These are phyloP conservation scores for Chascanopsetta lugubris DNA, from an alignment of 2,113 vertebrate genomes.

Conservation along the genomic window DNA sequence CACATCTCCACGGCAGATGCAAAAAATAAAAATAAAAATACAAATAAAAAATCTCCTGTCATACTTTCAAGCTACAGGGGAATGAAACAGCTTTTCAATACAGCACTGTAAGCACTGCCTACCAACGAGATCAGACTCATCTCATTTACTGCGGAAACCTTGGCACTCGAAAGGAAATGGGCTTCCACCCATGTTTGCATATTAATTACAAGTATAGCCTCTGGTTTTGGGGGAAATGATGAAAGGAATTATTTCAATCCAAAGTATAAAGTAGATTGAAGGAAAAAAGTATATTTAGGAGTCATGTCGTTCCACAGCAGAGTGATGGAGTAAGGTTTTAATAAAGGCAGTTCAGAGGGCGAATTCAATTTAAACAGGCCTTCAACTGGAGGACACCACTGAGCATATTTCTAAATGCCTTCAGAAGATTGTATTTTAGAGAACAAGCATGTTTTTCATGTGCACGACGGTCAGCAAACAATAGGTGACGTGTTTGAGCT, in stretches of 20 bases:
- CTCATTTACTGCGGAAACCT: conserved; percentile 5
- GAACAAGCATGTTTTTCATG: conserved; percentile 21
- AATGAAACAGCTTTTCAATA: conserved; percentile 26
- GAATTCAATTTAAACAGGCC: conserved; percentile 63
- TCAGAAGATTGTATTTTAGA: conserved; percentile 39
- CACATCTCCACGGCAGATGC: conserved; percentile 16
- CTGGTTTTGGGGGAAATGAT: conserved; percentile 12
- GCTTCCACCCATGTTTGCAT: conserved; percentile 17
- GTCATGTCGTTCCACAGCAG: conserved; percentile 12
- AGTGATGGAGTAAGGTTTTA: conserved; percentile 41
- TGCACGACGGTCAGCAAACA: conserved; percentile 16
- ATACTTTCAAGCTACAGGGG: conserved; percentile 38
- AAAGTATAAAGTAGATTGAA: conserved; percentile 29
- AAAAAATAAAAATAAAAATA: too few species aligned
- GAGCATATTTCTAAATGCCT: conserved; percentile 38
- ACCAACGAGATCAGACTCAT: conserved; percentile 21
- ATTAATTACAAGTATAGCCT: conserved; percentile 26
- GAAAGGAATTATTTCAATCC: conserved; percentile 24
- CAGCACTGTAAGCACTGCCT: conserved; percentile 21
- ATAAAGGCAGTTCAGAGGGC: conserved; percentile 16
- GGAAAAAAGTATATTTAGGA: conserved; percentile 17
- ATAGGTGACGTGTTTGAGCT: neutral
- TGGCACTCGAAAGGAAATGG: conserved; percentile 14
- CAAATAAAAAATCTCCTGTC: conserved; percentile 25
- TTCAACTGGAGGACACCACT: conserved; percentile 26